Evolutionary conservation across 2,888 invertebrate genomes (phyloP), one percentile per base, ranked within the genome.

Genomic region (Stomorhina lunata): DNA sequence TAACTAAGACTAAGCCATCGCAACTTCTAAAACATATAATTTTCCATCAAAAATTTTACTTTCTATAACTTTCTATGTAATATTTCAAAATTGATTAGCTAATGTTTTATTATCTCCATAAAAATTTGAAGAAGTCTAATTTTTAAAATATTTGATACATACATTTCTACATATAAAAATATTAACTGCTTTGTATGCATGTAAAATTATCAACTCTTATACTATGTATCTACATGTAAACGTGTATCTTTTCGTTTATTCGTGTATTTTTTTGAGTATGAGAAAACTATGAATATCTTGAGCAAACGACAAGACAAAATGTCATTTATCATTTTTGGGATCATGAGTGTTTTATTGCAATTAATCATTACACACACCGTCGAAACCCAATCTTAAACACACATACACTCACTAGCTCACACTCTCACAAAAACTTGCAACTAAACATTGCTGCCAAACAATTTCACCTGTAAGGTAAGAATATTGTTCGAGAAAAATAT

Each of bases 261-360:
- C 53, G 7, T 1, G 29, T 3, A 9, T 53, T 7, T 63, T 4
- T 53, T 2, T 22, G 2, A 15, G 43, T 57, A 9, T 75, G 55
- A 75, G 75, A 9, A n/a, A 45, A 75, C 65, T 53, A 66, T 65
- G 68, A 77, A 77, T 77, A 59, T 50, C 61, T 77, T 22, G 57
- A 68, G 75, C 59, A 59, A 65, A 69, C 79, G 73, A 82, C 73
- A 83, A 84, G 84, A 85, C 86, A 87, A 86, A 86, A 87, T 84
- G 86, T 85, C 87, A 88, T 88, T 88, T 88, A 89, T 88, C 88
- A 89, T 88, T 88, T 89, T 88, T 85, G 80, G 78, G 87, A 87
- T 89, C 87, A 89, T 87, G 87, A 88, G 88, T 87, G 89, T 89
- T 89, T 88, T 88, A 89, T 88, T 88, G 87, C 88, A 89, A 89